Conservation (phyloP, 2,797 vertebrate genomes). For the Eremophila alpestris region DNA sequence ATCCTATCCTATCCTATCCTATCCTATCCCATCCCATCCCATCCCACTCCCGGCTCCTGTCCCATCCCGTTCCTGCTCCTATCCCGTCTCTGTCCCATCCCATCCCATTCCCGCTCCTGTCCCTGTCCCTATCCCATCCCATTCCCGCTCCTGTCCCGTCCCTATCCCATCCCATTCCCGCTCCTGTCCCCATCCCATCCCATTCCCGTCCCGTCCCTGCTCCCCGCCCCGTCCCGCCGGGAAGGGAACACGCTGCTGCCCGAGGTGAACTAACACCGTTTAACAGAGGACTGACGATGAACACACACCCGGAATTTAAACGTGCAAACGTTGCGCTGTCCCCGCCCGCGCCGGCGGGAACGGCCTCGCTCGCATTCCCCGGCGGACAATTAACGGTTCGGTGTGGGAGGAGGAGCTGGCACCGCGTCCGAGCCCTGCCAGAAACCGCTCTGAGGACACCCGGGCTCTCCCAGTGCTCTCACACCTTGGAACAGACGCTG, state of each 20-base stretch:
- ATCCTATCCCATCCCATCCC: no score
- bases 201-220: background rate
- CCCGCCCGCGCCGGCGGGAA: background rate
- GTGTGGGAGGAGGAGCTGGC: fast-evolving
- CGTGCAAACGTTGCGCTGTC: background rate
- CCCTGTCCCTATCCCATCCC: no score
- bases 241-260: background rate
- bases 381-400: fast-evolving
- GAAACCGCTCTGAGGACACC: fast-evolving
- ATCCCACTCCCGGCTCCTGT: no score
- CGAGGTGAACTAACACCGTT: background rate
- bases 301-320: background rate
- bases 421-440: background rate
- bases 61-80: no score
- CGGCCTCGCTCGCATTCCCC: background rate
- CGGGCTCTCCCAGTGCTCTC: background rate
- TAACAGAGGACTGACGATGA: background rate
- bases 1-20: no score
- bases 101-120: no score
- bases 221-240: background rate
- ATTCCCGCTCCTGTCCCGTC: background rate
- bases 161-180: background rate
- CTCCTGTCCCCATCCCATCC: background rate
- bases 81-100: no score
- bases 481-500: background rate